These are phyloP conservation scores for Colistium nudipinnis DNA, from an alignment of 2,113 vertebrate genomes.

Conservation along the genomic window DNA sequence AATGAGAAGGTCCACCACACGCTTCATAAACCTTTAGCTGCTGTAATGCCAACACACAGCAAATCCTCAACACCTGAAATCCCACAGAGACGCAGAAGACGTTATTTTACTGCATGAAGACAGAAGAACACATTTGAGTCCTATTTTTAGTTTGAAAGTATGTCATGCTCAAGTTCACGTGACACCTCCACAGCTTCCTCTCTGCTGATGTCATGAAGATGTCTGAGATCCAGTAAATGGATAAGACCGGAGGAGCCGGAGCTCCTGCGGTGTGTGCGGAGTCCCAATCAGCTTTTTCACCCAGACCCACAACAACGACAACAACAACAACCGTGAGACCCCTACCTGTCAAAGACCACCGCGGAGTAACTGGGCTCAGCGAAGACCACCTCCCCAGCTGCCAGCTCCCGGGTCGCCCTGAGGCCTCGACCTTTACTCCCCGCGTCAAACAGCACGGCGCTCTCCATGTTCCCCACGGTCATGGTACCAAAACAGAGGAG, in stretches of 20 bases:
- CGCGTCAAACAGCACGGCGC: slow-evolving; percentile 85
- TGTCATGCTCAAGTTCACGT: slow-evolving; percentile 39
- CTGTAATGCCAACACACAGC: too few species aligned
- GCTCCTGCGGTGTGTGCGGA: slow-evolving; percentile 2
- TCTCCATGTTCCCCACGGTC: slow-evolving; percentile 88
- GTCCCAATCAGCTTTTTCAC: not conserved
- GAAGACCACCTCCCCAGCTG: slow-evolving; percentile 90
- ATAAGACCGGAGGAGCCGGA: not conserved
- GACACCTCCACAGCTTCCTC: slow-evolving; percentile 23
- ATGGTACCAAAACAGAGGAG: slow-evolving; percentile 63
- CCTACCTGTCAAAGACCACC: slow-evolving; percentile 95
- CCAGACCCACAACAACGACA: not conserved
- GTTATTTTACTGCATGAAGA: too few species aligned
- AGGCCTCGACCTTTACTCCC: slow-evolving; percentile 93
- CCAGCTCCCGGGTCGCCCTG: slow-evolving; percentile 85
- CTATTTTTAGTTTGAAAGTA: not conserved
- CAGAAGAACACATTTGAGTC: not conserved
- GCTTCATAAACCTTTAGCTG: too few species aligned
- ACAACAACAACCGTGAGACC: slow-evolving; percentile 50
- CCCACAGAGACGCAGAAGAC: too few species aligned
- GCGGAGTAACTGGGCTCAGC: slow-evolving; percentile 91
- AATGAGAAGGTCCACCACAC: too few species aligned
- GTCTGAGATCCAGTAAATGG: too few species aligned
- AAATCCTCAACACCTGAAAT: too few species aligned
- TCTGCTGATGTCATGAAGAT: slow-evolving; percentile 40